Conservation (phyloP, 2,113 vertebrate genomes). For the Ophiodon elongatus region DNA sequence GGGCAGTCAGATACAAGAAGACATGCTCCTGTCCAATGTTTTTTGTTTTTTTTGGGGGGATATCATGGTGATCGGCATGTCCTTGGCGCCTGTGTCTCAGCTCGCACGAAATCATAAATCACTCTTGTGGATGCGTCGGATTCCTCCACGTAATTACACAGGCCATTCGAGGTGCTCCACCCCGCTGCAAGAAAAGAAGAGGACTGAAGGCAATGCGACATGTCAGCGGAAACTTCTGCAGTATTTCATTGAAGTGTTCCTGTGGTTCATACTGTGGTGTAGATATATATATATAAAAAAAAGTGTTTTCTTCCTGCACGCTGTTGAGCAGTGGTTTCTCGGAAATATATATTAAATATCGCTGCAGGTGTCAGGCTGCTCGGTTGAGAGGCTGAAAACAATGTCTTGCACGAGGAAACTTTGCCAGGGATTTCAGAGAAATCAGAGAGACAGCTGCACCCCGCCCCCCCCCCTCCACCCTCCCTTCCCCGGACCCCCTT, state of each 20-base stretch:
- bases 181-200: background rate
- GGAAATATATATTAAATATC: background rate
- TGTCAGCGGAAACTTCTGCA: background rate
- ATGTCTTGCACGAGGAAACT: background rate
- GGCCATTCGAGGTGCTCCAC: background rate
- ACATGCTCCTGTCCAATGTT: background rate
- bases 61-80: too few relatives aligned
- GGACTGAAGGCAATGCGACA: background rate
- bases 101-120: background rate
- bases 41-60: too few relatives aligned
- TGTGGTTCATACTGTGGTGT: background rate
- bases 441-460: background rate
- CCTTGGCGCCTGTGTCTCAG: background rate
- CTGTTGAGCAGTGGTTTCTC: background rate
- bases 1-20: background rate
- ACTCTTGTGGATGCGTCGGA: background rate
- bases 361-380: background rate
- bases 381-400: background rate
- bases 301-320: slow-evolving; percentile 13
- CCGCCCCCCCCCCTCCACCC: too few relatives aligned
- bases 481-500: too few relatives aligned
- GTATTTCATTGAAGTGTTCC: background rate
- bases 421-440: background rate
- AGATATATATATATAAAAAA: too few relatives aligned
- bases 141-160: background rate